Conservation (phyloP, 2,797 vertebrate genomes). For the Fistularia commersonii region DNA sequence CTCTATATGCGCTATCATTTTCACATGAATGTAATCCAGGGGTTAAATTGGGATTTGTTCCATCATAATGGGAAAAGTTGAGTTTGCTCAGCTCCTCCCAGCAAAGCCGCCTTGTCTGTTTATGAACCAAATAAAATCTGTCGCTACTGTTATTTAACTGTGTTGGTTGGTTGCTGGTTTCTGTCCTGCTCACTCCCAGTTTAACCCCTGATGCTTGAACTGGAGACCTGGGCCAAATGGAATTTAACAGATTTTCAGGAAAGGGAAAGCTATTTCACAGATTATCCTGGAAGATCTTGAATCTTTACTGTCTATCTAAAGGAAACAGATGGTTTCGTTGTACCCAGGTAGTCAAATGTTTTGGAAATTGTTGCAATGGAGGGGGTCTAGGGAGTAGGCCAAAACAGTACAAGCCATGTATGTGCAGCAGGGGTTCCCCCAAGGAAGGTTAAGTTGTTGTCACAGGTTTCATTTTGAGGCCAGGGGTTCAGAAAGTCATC, state of each 20-base stretch:
- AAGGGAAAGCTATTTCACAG: no score
- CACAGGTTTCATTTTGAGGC: no score
- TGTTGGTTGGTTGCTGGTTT: constrained; percentile 54
- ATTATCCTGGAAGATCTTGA: no score
- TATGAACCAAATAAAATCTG: constrained; percentile 68
- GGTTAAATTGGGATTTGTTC: constrained; percentile 64
- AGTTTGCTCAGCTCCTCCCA: constrained; percentile 19
- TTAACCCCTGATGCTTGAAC: not conserved
- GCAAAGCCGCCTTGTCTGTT: constrained; percentile 45
- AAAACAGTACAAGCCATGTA: no score
- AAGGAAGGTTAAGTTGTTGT: no score
- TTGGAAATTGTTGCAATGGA: no score
- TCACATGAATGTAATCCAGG: constrained; percentile 70
- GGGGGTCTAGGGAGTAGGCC: no score
- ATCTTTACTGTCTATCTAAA: no score
- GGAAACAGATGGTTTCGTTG: no score
- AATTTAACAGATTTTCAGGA: constrained; percentile 17
- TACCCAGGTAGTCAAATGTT: no score
- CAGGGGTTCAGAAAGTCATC: no score
- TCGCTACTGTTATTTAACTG: constrained; percentile 52
- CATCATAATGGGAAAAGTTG: constrained; percentile 20
- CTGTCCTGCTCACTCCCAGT: constrained; percentile 43
- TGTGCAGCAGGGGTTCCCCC: no score
- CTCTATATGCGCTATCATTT: constrained; percentile 36
- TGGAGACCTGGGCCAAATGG: constrained; percentile 29